Conservation (phyloP, 2,888 invertebrate species). For the Actias luna region DNA sequence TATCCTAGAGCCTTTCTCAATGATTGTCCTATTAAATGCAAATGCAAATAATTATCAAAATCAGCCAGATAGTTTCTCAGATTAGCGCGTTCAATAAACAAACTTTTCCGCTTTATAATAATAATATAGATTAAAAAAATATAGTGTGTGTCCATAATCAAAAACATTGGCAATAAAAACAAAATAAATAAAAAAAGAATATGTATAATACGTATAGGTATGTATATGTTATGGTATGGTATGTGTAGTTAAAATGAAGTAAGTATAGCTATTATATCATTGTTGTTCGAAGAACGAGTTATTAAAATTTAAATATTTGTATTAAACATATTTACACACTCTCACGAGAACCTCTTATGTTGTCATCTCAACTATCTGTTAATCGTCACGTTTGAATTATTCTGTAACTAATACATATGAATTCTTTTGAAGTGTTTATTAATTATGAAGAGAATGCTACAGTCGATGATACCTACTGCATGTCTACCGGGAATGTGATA, state of each 20-base stretch:
- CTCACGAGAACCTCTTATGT: constrained; percentile 50
- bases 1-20: too few species aligned
- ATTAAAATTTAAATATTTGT: background rate
- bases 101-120: too few species aligned
- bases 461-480: constrained; percentile 14
- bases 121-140: too few species aligned
- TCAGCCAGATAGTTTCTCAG: too few species aligned
- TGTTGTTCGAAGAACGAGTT: background rate
- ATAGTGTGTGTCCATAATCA: too few species aligned
- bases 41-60: too few species aligned
- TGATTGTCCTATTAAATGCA: too few species aligned
- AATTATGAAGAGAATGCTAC: background rate
- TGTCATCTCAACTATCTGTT: constrained; percentile 50
- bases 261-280: background rate
- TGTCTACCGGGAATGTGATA: constrained; percentile 10
- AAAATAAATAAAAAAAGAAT: too few species aligned
- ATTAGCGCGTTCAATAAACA: too few species aligned
- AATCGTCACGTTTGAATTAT: constrained; percentile 42
- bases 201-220: background rate
- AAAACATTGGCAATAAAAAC: too few species aligned
- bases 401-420: constrained; percentile 12
- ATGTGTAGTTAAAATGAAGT: background rate
- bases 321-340: constrained; percentile 28
- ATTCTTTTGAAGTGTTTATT: constrained; percentile 18
- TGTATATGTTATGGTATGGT: too few species aligned